Base-by-base conservation (phyloP, 2,113 vertebrate genomes). In the Catagonus wagneri region DNA sequence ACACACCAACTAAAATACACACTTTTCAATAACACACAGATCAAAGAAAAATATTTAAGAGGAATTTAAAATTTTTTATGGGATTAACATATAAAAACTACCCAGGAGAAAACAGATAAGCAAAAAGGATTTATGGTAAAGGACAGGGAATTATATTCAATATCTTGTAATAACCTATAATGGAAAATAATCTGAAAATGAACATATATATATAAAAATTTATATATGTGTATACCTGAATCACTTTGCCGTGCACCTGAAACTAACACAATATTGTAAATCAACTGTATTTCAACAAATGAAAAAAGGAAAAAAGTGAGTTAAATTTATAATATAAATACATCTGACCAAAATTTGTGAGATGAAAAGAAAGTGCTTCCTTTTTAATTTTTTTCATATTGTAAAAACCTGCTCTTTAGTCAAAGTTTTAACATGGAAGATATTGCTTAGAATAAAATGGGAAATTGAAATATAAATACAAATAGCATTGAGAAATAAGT, bases 321-420 rank as follows among this genome's bases (percentile, higher is more conserved):
- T 19, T 74, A 71, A 86, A 50, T 88, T 88, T 74, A 75, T 61
- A 50, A 25, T n/a, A 19, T 23, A 87, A 89, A n/a, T 50, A 13
- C 12, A 17, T n/a, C 29, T 58, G 75, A 4, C 39, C 36, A 50
- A 61, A 63, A 50, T 63, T 75, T 50, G 36, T 75, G 20, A 44
- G 39, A n/a, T 27, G 10, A 58, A 50, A 34, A 89, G 22, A 75
- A n/a, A 13, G 1, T 63, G 32, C 5, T 52, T 32, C 15, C 19
- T 63, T 65, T 72, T 22, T n/a, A 78, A n/a, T 17, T n/a, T 68
- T 34, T n/a, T 84, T 83, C 87, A 65, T 19, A 79, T 74, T 83
- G 93, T 89, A 95, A 94, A 88, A 96, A 65, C 32, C 85, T 93
- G 16, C 60, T 72, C 88, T 97, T 98, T 97, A 98, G 93, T 97